Evolutionary conservation across 2,113 vertebrate species (phyloP).

Genomic region (Melanerpes aurifrons): DNA sequence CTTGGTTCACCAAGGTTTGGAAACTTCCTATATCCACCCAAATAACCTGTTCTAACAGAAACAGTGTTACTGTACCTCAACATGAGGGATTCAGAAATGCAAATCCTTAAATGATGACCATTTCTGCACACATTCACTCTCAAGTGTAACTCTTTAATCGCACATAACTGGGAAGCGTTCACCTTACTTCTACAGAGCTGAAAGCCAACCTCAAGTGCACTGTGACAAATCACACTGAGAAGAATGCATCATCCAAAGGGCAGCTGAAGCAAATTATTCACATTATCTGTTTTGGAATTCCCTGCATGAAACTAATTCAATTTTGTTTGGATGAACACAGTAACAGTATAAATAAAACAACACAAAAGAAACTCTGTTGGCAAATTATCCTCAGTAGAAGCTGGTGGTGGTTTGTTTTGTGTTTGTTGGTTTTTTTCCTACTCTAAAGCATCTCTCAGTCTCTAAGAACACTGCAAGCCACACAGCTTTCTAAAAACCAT

Average conservation of each 20-base stretch:
- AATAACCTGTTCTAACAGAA: neutral
- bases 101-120: neutral
- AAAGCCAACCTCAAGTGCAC: neutral
- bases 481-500: neutral
- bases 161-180: neutral
- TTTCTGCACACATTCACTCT: neutral
- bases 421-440: neutral
- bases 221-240: neutral
- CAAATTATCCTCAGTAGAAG: neutral
- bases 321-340: neutral
- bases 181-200: neutral
- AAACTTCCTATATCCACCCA: neutral
- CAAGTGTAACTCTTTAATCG: neutral
- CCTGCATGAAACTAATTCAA: neutral
- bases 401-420: neutral
- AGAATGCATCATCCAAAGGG: neutral
- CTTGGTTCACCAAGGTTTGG: neutral
- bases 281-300: neutral
- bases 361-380: neutral
- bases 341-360: neutral
- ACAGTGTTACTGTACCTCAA: neutral
- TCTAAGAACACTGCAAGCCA: neutral
- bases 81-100: neutral
- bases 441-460: neutral
- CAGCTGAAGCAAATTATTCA: slow-evolving; percentile 7